A percentile compares a stretch with the other conserved stretches of the same genome.
These are phyloP conservation scores for Psittacara wagleri DNA, from an alignment of 2,113 vertebrate genomes.

Conservation along the genomic window DNA sequence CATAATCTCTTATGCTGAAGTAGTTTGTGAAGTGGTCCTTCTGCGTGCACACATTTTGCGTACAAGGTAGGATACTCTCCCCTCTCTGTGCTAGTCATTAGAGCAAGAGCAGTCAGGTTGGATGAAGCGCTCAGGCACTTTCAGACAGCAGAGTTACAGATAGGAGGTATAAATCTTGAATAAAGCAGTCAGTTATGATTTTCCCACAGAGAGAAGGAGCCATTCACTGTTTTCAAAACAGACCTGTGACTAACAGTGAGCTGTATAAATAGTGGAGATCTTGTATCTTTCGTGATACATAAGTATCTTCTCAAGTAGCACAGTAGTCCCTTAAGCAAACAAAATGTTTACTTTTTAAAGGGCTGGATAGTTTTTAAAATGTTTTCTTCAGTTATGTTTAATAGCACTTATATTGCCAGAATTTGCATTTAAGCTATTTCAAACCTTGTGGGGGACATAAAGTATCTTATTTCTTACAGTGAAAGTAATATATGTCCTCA, in stretches of 20 bases:
- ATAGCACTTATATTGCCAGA: background rate
- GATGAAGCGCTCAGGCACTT: background rate
- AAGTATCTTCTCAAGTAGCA: background rate
- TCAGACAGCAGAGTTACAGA: background rate
- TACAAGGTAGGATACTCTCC: background rate
- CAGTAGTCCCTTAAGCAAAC: background rate
- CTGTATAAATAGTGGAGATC: slow-evolving; percentile 25
- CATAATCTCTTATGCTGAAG: background rate
- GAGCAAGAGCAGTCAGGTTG: background rate
- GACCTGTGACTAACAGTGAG: slow-evolving; percentile 17
- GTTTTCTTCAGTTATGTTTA: background rate
- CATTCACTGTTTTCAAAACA: slow-evolving; percentile 28
- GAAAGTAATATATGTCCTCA: background rate
- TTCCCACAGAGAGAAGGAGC: background rate
- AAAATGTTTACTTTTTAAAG: background rate
- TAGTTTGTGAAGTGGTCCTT: background rate
- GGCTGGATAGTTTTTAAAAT: background rate
- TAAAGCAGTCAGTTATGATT: slow-evolving; percentile 10
- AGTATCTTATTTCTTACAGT: background rate
- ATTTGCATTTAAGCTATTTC: background rate
- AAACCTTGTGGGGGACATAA: background rate
- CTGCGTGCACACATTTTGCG: background rate
- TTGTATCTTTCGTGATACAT: background rate
- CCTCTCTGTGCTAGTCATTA: background rate
- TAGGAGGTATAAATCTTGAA: background rate